phyloP scores from a whole-genome alignment of 2,888 invertebrate species.

The Nymphalis c-album region DNA sequence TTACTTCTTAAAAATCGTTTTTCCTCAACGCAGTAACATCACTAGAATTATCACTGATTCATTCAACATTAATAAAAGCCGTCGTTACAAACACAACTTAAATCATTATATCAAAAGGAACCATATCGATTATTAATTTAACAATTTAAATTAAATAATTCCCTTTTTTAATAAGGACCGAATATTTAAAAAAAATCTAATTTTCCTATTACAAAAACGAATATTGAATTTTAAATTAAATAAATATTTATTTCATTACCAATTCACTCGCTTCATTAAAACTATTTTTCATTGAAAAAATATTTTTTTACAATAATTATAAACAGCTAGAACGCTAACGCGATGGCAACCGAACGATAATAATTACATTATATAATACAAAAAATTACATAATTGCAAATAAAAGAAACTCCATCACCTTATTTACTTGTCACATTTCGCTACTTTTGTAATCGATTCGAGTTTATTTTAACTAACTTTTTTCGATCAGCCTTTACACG shows the following conservation, averaged over 20 bases:
- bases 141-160: constrained; percentile 6
- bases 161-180: constrained; percentile 4
- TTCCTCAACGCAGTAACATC: constrained; percentile 20
- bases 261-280: constrained; percentile 14
- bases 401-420: constrained; percentile 17
- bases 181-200: constrained; percentile 14
- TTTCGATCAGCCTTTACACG: constrained; percentile 13
- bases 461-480: constrained; percentile 12
- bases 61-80: constrained; percentile 28
- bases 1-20: not conserved
- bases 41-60: constrained; percentile 25
- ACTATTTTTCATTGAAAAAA: constrained; percentile 20
- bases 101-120: constrained; percentile 6
- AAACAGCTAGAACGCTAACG: constrained; percentile 17
- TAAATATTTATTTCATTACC: constrained; percentile 7
- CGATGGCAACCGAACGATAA: constrained; percentile 14
- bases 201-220: constrained; percentile 16
- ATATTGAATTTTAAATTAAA: constrained; percentile 16
- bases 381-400: constrained; percentile 12
- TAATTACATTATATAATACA: constrained; percentile 15
- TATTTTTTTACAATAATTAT: constrained; percentile 9
- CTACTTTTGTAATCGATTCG: constrained; percentile 16
- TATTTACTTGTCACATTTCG: constrained; percentile 8
- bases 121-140: constrained; percentile 8
- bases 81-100: constrained; percentile 7